phyloP scores from a whole-genome alignment of 2,797 vertebrate genomes.

The Gallinago stenura region DNA sequence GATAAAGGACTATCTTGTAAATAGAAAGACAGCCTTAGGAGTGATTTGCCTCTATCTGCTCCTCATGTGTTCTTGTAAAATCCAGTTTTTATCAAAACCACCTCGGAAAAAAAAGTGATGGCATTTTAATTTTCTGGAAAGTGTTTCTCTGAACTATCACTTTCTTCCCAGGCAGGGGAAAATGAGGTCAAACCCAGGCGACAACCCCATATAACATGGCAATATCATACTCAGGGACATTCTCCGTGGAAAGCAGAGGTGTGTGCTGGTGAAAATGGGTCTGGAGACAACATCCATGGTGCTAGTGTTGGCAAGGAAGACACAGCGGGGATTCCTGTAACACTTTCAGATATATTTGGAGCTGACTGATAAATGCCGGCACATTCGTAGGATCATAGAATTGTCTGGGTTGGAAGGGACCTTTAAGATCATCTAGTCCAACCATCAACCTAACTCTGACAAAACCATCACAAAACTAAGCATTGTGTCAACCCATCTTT shows the following conservation, averaged over 20 bases:
- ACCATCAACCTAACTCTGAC: no score
- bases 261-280: neutral
- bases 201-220: neutral
- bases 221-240: neutral
- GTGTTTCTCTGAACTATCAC: neutral
- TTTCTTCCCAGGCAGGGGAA: neutral
- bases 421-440: no score
- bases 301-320: neutral
- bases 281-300: rapidly evolving
- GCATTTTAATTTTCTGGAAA: neutral
- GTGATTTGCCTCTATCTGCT: neutral
- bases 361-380: neutral
- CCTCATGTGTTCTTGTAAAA: neutral
- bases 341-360: neutral
- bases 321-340: rapidly evolving
- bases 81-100: neutral
- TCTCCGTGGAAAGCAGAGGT: neutral
- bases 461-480: no score
- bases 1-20: neutral
- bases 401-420: no score
- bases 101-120: neutral
- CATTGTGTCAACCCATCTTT: no score
- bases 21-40: neutral
- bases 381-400: no score
- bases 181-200: neutral